Percentiles rank a stretch among this genome's conserved stretches.
Conservation (phyloP, 2,113 vertebrate genomes). For the Bubo bubo region DNA sequence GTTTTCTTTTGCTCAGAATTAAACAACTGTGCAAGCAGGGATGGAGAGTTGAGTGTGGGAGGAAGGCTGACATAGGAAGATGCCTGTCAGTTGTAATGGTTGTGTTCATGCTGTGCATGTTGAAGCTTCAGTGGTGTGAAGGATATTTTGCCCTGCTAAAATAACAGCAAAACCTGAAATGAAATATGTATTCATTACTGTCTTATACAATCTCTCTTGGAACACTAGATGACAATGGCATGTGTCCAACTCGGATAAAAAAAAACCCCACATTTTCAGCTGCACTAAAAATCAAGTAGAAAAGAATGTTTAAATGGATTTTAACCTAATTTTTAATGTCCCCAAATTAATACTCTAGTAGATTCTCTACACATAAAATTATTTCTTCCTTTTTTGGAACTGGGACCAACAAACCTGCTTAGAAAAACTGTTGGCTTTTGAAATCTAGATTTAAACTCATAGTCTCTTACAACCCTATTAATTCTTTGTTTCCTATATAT, state of each 20-base stretch:
- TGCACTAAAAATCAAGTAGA: neutral
- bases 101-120: neutral
- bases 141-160: neutral
- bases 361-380: neutral
- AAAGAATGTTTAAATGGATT: neutral
- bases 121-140: neutral
- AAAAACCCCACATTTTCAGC: accelerated
- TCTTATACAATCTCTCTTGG: neutral
- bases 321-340: neutral
- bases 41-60: neutral
- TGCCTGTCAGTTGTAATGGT: neutral
- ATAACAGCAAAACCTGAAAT: neutral
- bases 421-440: neutral
- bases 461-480: neutral
- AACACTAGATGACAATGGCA: neutral
- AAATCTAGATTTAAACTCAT: neutral
- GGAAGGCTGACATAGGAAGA: neutral
- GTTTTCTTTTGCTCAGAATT: neutral
- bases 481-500: neutral
- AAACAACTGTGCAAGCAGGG: neutral
- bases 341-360: neutral
- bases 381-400: neutral
- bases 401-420: neutral
- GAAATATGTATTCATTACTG: neutral
- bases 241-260: neutral